Percentiles rank a stretch among this genome's conserved stretches.
Evolutionary conservation across 2,888 invertebrate genomes (phyloP).

Genomic region (Eumacrocentrus americanus): DNA sequence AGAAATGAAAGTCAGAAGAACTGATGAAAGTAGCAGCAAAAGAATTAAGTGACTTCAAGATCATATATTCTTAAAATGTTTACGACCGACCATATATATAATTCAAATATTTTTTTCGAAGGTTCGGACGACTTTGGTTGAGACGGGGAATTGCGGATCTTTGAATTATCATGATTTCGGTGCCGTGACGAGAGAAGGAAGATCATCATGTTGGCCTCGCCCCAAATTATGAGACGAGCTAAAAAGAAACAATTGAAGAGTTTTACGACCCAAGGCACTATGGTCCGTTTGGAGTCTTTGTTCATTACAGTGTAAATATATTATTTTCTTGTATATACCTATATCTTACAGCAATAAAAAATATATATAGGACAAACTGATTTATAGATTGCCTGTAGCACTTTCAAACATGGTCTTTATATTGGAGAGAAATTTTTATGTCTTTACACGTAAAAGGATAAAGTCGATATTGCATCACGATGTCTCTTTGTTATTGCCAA

Average conservation of each 20-base stretch:
- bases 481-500: not conserved
- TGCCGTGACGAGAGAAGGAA: conserved; percentile 5
- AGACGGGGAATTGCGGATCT: no score
- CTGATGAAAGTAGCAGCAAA: not conserved
- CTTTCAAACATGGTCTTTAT: not conserved
- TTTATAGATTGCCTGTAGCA: not conserved
- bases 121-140: conserved; percentile 20
- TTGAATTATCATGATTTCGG: conserved; percentile 21
- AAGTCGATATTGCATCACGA: no score
- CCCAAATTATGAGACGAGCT: not conserved
- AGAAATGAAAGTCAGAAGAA: not conserved
- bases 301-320: not conserved
- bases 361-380: not conserved
- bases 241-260: conserved; percentile 10
- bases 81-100: conserved; percentile 28
- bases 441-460: not conserved
- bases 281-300: not conserved
- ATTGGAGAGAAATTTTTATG: not conserved
- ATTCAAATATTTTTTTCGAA: conserved; percentile 34
- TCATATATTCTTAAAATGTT: conserved; percentile 28
- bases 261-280: conserved; percentile 2
- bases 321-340: not conserved
- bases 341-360: not conserved
- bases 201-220: conserved; percentile 9
- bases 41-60: not conserved